A percentile compares a stretch with the other conserved stretches of the same genome.
Evolutionary conservation across 2,888 invertebrate genomes (phyloP).

Genomic region (Aspidiotus rigidus): DNA sequence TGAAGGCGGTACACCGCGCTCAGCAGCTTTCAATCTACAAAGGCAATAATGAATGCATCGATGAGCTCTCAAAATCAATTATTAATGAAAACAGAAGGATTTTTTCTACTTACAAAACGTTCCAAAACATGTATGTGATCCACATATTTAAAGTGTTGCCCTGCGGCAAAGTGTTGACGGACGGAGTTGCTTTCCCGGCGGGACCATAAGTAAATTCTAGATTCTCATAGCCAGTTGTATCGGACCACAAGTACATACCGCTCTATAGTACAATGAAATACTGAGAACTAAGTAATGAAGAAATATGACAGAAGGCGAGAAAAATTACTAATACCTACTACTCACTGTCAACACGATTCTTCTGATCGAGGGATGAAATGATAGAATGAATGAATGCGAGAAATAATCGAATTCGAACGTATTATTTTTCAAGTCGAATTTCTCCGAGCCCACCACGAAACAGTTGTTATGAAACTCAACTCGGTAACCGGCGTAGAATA

Average conservation of each 20-base stretch:
- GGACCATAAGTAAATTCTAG: neutral
- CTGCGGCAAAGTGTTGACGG: constrained; percentile 1
- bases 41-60: too few species aligned
- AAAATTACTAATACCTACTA: too few species aligned
- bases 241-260: neutral
- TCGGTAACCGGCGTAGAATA: neutral
- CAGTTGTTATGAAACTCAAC: neutral
- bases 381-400: neutral
- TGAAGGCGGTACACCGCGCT: constrained; percentile 3
- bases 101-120: too few species aligned
- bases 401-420: neutral
- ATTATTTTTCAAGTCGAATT: neutral
- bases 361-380: neutral
- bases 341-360: neutral
- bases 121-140: neutral
- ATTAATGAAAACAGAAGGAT: too few species aligned
- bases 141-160: neutral
- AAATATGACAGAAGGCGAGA: too few species aligned
- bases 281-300: too few species aligned
- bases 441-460: neutral
- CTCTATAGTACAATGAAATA: too few species aligned
- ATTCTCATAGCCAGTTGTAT: neutral
- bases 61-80: too few species aligned
- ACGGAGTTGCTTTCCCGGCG: constrained; percentile 1
- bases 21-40: neutral